Base-by-base conservation (phyloP, 2,797 vertebrate genomes). In the Tauraco hartlaubi region DNA sequence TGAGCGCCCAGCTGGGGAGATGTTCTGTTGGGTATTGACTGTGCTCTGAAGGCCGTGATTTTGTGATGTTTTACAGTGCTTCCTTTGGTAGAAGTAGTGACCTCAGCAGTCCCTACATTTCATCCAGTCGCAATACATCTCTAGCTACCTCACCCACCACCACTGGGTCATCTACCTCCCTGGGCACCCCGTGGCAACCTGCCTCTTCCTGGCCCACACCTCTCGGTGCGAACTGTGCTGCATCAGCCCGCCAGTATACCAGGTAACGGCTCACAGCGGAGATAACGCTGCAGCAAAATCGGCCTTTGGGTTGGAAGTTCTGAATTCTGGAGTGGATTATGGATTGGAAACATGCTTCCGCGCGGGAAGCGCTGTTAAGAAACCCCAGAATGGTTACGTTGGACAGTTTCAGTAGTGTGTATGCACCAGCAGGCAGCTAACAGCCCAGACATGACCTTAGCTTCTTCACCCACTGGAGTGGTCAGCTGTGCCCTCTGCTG, bases 31-130 rank as follows among this genome's bases (percentile, higher is more conserved):
- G 48, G 44, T 96, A 56, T 89, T 94, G n/a, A 66, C 83, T 94
- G 66, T 94, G 94, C 88, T 96, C 97, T 97, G 96, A 97, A 97
- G 96, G 91, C 85, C 91, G 3, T 97, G 95, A 94, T 97, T 95
- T 94, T 98, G 96, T 98, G 96, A 90, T 98, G 82, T 98, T 96
- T 98, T 98, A 91, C 98, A 98, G 98, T 96, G 97, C 97, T 96
- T 98, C 98, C 92, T 97, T 98, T 97, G 98, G 97, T 98, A 97
- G 97, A 94, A 97, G 97, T 97, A 98, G 97, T 98, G 98, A 98
- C 96, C 97, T 97, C 97, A 96, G 94, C 95, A 98, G 96, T 93
- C 98, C 98, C 98, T 97, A 97, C 97, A 97, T 98, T 97, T 98
- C 98, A 97, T 97, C 98, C 97, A 98, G 78, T 97, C 67, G 95